phyloP scores from a whole-genome alignment of 2,113 vertebrate genomes.

The Oncorhynchus kisutch region DNA sequence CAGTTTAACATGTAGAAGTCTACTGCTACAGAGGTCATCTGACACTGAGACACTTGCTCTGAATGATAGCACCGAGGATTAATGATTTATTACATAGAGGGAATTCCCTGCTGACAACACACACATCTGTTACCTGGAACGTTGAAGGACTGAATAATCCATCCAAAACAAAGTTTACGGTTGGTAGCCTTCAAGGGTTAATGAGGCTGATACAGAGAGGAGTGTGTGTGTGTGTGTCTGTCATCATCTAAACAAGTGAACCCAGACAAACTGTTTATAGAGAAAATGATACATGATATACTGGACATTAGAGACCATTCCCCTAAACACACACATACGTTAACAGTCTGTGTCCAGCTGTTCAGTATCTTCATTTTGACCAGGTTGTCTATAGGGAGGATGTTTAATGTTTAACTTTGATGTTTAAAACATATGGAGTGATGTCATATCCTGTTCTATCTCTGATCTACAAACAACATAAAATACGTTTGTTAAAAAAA shows the following conservation, averaged over 20 bases:
- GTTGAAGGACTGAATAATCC: not conserved
- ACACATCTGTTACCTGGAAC: no score
- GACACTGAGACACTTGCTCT: conserved; percentile 38
- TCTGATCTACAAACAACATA: conserved; percentile 30
- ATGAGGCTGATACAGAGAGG: no score
- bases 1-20: no score
- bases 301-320: conserved; percentile 53
- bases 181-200: no score
- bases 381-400: conserved; percentile 31
- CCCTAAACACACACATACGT: conserved; percentile 65
- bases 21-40: conserved; percentile 37
- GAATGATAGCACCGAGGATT: not conserved
- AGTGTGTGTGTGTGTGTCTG: conserved; percentile 8
- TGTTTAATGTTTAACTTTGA: not conserved
- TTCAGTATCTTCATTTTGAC: conserved; percentile 18
- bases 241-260: conserved; percentile 44
- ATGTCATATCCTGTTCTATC: conserved; percentile 39
- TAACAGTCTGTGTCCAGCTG: conserved; percentile 51
- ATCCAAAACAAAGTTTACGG: no score
- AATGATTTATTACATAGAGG: not conserved
- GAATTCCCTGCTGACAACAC: not conserved
- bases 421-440: conserved; percentile 20
- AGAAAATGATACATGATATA: conserved; percentile 68
- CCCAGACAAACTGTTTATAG: conserved; percentile 42
- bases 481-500: not conserved